Percentiles rank a stretch among this genome's conserved stretches.
phyloP scores from a whole-genome alignment of 2,888 invertebrate species.

The Zygaena filipendulae region DNA sequence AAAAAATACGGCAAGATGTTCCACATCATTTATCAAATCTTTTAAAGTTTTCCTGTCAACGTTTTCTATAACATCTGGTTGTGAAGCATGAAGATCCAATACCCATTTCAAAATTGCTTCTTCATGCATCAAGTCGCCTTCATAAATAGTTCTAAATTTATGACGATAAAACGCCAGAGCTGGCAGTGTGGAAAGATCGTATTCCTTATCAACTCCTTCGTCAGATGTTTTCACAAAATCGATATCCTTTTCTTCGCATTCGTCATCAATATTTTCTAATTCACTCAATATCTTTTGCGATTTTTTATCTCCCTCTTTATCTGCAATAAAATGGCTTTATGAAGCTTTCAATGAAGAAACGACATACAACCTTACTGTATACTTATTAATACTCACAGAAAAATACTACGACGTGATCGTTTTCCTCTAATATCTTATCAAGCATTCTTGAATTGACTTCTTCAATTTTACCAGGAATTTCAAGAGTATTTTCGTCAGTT shows the following conservation, averaged over 20 bases:
- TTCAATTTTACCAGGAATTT: conserved; percentile 93
- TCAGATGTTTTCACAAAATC: conserved; percentile 94
- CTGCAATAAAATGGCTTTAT: conserved; percentile 43
- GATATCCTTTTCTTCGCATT: conserved; percentile 91
- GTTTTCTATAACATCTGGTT: conserved; percentile 90
- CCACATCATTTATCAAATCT: conserved; percentile 88
- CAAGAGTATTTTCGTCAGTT: conserved; percentile 89
- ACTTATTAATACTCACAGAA: conserved; percentile 78
- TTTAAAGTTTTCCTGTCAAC: conserved; percentile 92
- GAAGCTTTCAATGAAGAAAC: background rate
- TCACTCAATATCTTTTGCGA: conserved; percentile 89
- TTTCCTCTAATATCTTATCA: conserved; percentile 88
- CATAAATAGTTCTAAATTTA: conserved; percentile 88
- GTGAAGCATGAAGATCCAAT: conserved; percentile 83
- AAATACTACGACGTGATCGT: conserved; percentile 90
- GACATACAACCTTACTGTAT: background rate
- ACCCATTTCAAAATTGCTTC: conserved; percentile 92
- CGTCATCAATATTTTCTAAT: conserved; percentile 92
- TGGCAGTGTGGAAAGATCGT: conserved; percentile 84
- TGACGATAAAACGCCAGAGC: conserved; percentile 88
- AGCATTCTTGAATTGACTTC: conserved; percentile 92
- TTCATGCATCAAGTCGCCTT: conserved; percentile 91
- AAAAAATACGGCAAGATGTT: conserved; percentile 92
- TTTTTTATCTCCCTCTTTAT: conserved; percentile 90
- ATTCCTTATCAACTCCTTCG: conserved; percentile 87